Evolutionary conservation across 2,797 vertebrate genomes (phyloP).

Genomic region (Pitangus sulphuratus): DNA sequence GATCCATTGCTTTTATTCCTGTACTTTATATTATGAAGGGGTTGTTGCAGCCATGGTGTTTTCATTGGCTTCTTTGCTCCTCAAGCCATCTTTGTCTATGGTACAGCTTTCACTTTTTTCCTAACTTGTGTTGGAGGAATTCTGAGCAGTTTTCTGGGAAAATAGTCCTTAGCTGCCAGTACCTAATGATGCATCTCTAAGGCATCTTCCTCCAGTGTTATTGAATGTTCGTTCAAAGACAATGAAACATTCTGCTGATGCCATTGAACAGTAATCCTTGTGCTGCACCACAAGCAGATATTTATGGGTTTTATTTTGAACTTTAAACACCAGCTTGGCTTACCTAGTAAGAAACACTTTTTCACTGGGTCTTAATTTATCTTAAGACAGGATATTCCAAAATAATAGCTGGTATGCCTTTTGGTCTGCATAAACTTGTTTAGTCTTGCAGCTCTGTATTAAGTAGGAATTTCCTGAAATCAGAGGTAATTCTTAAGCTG

Average conservation of each 20-base stretch:
- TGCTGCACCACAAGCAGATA: background rate
- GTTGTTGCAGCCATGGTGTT: background rate
- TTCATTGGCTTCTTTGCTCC: background rate
- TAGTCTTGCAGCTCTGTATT: background rate
- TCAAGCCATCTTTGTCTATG: background rate
- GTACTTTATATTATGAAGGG: background rate
- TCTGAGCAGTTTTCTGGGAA: slow-evolving; percentile 41
- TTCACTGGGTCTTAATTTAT: background rate
- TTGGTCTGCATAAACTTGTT: background rate
- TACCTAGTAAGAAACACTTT: background rate
- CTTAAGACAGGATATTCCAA: background rate
- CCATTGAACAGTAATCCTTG: background rate
- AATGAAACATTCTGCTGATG: background rate
- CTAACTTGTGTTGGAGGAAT: slow-evolving; percentile 6
- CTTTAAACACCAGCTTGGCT: background rate
- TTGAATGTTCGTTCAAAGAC: background rate
- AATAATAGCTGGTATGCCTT: background rate
- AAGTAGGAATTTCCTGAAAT: background rate
- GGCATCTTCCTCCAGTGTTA: background rate
- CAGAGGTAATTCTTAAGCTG: background rate
- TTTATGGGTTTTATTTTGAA: background rate
- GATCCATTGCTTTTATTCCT: background rate
- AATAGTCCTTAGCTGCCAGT: background rate
- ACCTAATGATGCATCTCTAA: background rate
- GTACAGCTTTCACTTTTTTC: slow-evolving; percentile 8